These are phyloP conservation scores for Piezodorus guildinii DNA, from an alignment of 1,140 invertebrate species.

Conservation along the genomic window DNA sequence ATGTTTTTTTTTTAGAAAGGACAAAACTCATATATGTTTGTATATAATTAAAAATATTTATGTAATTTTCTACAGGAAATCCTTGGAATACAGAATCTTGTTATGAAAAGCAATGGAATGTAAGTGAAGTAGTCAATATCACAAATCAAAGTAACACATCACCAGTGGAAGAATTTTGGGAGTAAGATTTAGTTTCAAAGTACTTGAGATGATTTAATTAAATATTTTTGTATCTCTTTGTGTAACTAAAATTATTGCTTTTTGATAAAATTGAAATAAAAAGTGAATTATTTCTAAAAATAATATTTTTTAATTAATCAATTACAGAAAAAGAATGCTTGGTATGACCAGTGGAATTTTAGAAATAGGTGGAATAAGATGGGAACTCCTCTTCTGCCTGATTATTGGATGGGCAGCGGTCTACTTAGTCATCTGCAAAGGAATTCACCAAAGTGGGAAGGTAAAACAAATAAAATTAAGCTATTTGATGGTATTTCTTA, in stretches of 20 bases:
- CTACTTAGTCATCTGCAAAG: slow-evolving; percentile 54
- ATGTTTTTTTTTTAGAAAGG: no score
- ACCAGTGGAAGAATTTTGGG: slow-evolving; percentile 51
- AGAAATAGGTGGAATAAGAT: slow-evolving; percentile 52
- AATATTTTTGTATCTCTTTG: not conserved
- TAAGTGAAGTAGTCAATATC: slow-evolving; percentile 23
- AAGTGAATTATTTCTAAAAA: not conserved
- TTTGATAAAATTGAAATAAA: slow-evolving; percentile 12
- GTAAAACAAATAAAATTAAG: slow-evolving; percentile 33
- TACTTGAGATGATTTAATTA: not conserved
- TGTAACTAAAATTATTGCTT: not conserved
- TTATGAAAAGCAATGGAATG: slow-evolving; percentile 30
- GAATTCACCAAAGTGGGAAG: slow-evolving; percentile 63
- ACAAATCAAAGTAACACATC: slow-evolving; percentile 33
- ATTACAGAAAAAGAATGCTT: slow-evolving; percentile 40
- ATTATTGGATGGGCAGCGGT: slow-evolving; percentile 58
- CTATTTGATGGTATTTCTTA: no score
- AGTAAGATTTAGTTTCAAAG: slow-evolving; percentile 37
- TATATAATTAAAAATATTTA: slow-evolving; percentile 16
- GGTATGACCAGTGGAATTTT: slow-evolving; percentile 47
- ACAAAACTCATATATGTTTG: no score
- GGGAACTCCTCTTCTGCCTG: slow-evolving; percentile 54
- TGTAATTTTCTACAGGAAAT: slow-evolving; percentile 37
- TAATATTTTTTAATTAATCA: slow-evolving; percentile 15
- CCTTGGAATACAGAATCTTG: slow-evolving; percentile 45